phyloP scores from a whole-genome alignment of 1,140 invertebrate genomes.

The Phthorimaea operculella region DNA sequence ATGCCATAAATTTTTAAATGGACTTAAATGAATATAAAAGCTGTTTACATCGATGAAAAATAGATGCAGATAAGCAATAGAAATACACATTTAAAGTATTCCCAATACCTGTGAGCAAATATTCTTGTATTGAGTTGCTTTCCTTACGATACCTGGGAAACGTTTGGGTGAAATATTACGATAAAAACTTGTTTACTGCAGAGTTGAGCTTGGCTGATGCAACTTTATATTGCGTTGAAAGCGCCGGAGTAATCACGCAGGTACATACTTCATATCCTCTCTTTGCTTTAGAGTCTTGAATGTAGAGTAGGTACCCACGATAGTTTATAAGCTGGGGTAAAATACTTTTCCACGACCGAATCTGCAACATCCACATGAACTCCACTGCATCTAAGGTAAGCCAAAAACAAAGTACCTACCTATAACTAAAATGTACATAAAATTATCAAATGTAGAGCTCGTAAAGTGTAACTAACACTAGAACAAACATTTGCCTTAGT shows the following conservation, averaged over 20 bases:
- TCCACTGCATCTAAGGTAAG: too few relatives aligned
- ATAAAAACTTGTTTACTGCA: constrained; percentile 14
- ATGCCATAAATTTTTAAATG: neutral
- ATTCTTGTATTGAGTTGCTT: too few relatives aligned
- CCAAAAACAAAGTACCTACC: too few relatives aligned
- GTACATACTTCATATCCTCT: constrained; percentile 3
- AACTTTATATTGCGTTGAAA: constrained; percentile 4
- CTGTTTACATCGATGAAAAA: neutral
- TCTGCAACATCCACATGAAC: too few relatives aligned
- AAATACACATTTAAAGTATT: neutral
- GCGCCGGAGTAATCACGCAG: neutral
- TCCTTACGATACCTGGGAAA: neutral
- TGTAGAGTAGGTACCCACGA: too few relatives aligned
- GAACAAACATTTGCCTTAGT: too few relatives aligned
- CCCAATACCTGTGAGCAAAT: neutral
- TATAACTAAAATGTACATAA: too few relatives aligned
- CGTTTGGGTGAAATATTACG: constrained; percentile 14
- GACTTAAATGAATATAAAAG: neutral
- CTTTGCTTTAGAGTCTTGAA: neutral
- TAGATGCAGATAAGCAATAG: neutral
- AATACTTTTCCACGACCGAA: too few relatives aligned
- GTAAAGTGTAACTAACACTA: too few relatives aligned
- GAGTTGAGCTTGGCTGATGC: neutral
- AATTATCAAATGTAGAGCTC: too few relatives aligned
- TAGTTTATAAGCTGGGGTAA: too few relatives aligned